Percentiles rank a stretch among this genome's conserved stretches.
Conservation (phyloP, 2,888 invertebrate species). For the Bhutanitis thaidina region DNA sequence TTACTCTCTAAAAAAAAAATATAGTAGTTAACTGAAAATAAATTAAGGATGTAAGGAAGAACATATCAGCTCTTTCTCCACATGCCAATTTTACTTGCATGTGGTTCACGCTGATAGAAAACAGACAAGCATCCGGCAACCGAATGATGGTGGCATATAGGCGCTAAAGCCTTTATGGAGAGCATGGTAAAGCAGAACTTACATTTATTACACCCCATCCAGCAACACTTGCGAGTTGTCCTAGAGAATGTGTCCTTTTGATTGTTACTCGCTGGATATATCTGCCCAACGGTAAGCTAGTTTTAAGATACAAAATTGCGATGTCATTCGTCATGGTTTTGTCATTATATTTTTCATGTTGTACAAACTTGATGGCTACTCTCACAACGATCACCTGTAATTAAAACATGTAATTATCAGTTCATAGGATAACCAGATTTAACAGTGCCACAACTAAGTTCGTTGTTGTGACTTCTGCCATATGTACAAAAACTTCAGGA, state of each 20-base stretch:
- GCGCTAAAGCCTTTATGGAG: no score
- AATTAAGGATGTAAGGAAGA: no score
- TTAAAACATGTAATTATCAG: neutral
- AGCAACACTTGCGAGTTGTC: constrained; percentile 9
- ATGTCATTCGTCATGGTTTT: constrained; percentile 11
- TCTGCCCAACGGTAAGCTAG: constrained; percentile 1
- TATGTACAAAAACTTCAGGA: no score
- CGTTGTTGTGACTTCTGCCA: no score
- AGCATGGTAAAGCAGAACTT: neutral
- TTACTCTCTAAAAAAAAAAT: constrained; percentile 3
- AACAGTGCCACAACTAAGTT: no score
- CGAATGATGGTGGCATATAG: no score
- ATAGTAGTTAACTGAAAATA: no score
- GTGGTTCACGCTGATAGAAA: no score
- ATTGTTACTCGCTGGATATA: constrained; percentile 9
- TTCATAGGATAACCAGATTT: no score
- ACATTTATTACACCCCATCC: constrained; percentile 20
- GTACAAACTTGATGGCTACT: neutral
- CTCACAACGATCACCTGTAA: constrained; percentile 14
- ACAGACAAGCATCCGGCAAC: no score
- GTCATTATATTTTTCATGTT: constrained; percentile 11
- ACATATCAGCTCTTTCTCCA: no score
- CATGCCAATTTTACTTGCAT: no score
- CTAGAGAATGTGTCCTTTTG: neutral
- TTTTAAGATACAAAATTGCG: constrained; percentile 3